Base-by-base conservation (phyloP, 2,113 vertebrate genomes). In the Poeciliopsis turrubarensis region DNA sequence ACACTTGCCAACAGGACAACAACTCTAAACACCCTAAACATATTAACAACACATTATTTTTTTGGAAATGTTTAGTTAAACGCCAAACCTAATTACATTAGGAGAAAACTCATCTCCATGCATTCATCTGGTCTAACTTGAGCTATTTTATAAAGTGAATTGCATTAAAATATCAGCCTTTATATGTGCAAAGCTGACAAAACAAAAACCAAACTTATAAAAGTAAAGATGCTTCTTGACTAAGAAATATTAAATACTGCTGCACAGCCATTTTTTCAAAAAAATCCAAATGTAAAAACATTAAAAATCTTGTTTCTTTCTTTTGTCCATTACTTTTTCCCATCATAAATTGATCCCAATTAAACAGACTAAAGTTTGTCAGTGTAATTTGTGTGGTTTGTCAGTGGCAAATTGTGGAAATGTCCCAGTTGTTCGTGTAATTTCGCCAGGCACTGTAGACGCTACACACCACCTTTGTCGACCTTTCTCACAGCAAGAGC, bases 401-500 rank as follows among this genome's bases (percentile, higher is more conserved):
- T 37, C 34, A 37, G 22, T 57, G 19, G 25, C 51, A 57, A 57
- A 9, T 57, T 25, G 25, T 57, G 51, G 25, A 57, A 57, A 57
- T 57, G 51, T 57, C 25, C 51, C 25, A 25, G 51, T 57, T 2
- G 25, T 57, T 10, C 22, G 3, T 57, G 22, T 57, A 57, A 11
- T 57, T n/a, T n/a, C 25, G 3, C 25, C 10, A n/a, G 25, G 51
- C 65, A 57, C 68, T 70, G 81, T 72, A 64, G 70, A 2, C 63
- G 69, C 61, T 29, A 1, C 30, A 61, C 60, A 47, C 29, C 65
- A 62, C 76, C 81, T 82, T 78, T 66, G 78, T 78, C 31, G 34
- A 72, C 70, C 77, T 37, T 44, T 47, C 19, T 70, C 19, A 37
- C 73, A 84, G 5, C 65, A 82, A 75, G 73, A 87, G 79, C 86